Percentiles rank a stretch among this genome's conserved stretches.
These are phyloP conservation scores for Calcarius lapponicus DNA, from an alignment of 2,797 vertebrate genomes.

Conservation along the genomic window DNA sequence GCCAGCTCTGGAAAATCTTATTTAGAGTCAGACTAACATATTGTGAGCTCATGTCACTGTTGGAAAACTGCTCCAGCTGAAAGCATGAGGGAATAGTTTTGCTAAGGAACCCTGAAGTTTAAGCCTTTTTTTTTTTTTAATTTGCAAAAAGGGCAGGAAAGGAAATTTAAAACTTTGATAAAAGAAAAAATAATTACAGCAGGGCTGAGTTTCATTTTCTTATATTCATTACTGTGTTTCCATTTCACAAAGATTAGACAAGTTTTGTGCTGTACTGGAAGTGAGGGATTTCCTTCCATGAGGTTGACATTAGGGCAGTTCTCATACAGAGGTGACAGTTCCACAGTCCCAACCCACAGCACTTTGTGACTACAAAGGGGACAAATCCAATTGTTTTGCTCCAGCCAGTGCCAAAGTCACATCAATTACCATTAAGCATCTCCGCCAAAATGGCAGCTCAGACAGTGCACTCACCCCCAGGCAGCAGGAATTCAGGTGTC, in stretches of 20 bases:
- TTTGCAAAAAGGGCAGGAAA: background rate
- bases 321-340: background rate
- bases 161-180: background rate
- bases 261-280: background rate
- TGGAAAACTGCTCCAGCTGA: constrained; percentile 26
- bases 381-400: background rate
- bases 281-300: background rate
- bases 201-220: background rate
- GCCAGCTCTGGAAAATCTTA: constrained; percentile 34
- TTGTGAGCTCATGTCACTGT: constrained; percentile 25
- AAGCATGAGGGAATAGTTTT: constrained; percentile 9
- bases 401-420: background rate
- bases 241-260: background rate
- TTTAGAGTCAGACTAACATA: constrained; percentile 18
- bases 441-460: background rate
- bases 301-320: background rate
- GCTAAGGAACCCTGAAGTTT: background rate
- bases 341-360: background rate
- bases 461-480: background rate
- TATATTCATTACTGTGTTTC: background rate
- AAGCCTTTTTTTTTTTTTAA: background rate
- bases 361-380: background rate
- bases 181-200: background rate
- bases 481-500: background rate
- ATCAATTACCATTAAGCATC: background rate